Conservation (phyloP, 1,140 invertebrate species). For the Dufourea novaeangliae region DNA sequence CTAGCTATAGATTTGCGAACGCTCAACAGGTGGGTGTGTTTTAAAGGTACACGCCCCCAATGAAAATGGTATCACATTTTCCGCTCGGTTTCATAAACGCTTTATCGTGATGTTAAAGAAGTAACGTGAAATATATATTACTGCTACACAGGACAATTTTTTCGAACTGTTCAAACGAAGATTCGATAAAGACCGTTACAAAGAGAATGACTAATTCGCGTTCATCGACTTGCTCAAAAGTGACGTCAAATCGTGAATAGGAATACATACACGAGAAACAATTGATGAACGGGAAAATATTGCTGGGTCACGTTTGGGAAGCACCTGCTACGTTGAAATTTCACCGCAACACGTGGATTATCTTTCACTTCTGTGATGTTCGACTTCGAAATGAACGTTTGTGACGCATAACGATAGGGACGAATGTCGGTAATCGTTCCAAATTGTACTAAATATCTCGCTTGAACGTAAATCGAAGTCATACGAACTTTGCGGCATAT, state of each 20-base stretch:
- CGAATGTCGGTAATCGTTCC: background rate
- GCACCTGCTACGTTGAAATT: background rate
- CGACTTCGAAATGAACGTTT: background rate
- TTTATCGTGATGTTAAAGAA: background rate
- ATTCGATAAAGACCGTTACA: constrained; percentile 71
- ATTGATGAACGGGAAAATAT: constrained; percentile 19
- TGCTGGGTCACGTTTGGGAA: constrained; percentile 18
- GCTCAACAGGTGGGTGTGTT: constrained; percentile 62
- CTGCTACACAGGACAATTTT: background rate
- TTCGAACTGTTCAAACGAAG: background rate
- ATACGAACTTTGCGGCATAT: background rate
- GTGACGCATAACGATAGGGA: background rate
- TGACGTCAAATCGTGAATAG: constrained; percentile 75
- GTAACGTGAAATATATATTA: no score
- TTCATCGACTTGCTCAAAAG: constrained; percentile 74
- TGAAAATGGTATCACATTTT: background rate
- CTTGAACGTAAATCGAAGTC: background rate
- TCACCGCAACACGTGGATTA: constrained; percentile 10
- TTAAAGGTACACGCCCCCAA: background rate
- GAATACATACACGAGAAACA: constrained; percentile 51
- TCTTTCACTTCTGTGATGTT: background rate
- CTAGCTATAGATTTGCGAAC: constrained; percentile 53
- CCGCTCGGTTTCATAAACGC: background rate
- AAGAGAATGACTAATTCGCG: constrained; percentile 76
- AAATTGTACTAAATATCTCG: background rate